Percentiles rank a stretch among this genome's conserved stretches.
These are phyloP conservation scores for Lacanobia oleracea DNA, from an alignment of 2,888 invertebrate genomes.

Conservation along the genomic window DNA sequence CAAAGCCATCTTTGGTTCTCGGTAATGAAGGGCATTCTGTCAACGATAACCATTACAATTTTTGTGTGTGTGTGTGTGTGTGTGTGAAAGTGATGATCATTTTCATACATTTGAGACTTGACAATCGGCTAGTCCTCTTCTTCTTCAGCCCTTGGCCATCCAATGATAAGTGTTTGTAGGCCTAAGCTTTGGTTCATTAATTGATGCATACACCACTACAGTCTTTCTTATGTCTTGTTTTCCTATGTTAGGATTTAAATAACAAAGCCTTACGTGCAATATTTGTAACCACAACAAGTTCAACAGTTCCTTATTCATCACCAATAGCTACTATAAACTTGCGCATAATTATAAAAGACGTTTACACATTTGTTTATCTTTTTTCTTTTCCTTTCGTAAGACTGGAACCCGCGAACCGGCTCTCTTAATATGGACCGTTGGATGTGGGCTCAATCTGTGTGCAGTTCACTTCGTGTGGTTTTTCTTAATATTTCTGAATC, in stretches of 20 bases:
- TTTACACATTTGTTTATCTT: constrained; percentile 64
- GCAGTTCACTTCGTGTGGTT: constrained; percentile 56
- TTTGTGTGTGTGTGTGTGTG: too few relatives aligned
- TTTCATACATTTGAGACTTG: too few relatives aligned
- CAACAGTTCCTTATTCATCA: constrained; percentile 1
- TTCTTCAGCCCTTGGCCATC: too few relatives aligned
- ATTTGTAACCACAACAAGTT: not conserved
- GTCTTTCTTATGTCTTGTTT: too few relatives aligned
- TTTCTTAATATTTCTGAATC: constrained; percentile 49
- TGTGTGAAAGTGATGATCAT: too few relatives aligned
- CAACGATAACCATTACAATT: too few relatives aligned
- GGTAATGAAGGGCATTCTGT: too few relatives aligned
- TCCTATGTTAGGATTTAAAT: not conserved
- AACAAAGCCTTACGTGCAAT: not conserved
- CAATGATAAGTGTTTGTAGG: too few relatives aligned
- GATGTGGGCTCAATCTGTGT: constrained; percentile 52
- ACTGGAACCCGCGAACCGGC: constrained; percentile 67
- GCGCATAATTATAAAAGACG: constrained; percentile 42
- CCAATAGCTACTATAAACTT: constrained; percentile 24
- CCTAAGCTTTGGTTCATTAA: too few relatives aligned
- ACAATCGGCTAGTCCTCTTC: too few relatives aligned
- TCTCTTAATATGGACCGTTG: constrained; percentile 62
- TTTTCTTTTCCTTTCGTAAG: constrained; percentile 67
- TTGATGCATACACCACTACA: too few relatives aligned
- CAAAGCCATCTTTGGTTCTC: too few relatives aligned